Percentiles rank a stretch among this genome's conserved stretches.
phyloP scores from a whole-genome alignment of 2,113 vertebrate species.

The Platichthys stellatus region DNA sequence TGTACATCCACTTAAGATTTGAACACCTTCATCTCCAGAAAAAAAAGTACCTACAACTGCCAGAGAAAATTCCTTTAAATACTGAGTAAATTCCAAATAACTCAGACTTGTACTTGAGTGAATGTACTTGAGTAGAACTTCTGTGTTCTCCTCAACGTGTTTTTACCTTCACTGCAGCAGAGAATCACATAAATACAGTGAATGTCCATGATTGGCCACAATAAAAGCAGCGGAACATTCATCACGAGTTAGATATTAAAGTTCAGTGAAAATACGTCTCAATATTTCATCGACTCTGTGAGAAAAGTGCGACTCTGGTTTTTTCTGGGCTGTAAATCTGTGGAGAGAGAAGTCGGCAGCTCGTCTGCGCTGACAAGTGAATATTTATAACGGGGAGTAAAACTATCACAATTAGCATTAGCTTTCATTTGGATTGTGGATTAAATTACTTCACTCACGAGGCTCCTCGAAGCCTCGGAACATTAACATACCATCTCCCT shows the following conservation, averaged over 20 bases:
- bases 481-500: constrained; percentile 29
- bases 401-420: constrained; percentile 63
- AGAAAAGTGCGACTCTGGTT: background rate
- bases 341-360: constrained; percentile 1
- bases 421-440: constrained; percentile 59
- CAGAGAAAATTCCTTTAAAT: too few relatives aligned
- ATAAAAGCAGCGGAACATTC: background rate
- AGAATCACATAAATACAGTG: constrained; percentile 11
- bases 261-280: background rate
- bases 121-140: too few relatives aligned
- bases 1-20: too few relatives aligned
- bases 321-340: constrained; percentile 60
- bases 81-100: too few relatives aligned
- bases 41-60: too few relatives aligned
- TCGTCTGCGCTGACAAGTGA: constrained; percentile 50
- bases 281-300: constrained; percentile 3
- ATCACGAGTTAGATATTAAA: background rate
- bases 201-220: background rate
- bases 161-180: constrained; percentile 7
- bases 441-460: constrained; percentile 41
- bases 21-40: too few relatives aligned
- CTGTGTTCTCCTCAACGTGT: background rate
- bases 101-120: too few relatives aligned
- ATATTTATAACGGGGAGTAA: constrained; percentile 54
- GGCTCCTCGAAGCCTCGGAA: constrained; percentile 54